A percentile compares a stretch with the other conserved stretches of the same genome.
Evolutionary conservation across 2,888 invertebrate species (phyloP).

Genomic region (Rhamphomyia laevipes): DNA sequence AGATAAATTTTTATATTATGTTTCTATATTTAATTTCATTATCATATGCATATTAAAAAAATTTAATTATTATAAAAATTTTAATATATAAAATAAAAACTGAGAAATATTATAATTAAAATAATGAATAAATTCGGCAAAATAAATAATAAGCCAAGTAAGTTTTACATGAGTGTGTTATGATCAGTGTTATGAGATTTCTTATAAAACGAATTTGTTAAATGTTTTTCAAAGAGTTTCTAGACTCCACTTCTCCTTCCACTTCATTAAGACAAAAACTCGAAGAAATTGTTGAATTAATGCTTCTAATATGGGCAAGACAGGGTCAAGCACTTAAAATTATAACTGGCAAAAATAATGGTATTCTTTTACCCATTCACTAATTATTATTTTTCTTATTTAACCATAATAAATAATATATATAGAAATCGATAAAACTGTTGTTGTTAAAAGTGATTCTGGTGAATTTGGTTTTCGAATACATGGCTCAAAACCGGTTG

Average conservation of each 20-base stretch:
- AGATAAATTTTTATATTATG: too few species aligned
- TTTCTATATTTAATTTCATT: too few species aligned
- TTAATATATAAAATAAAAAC: too few species aligned
- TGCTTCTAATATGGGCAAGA: constrained; percentile 73
- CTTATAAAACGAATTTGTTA: too few species aligned
- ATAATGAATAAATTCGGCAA: too few species aligned
- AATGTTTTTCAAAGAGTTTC: too few species aligned
- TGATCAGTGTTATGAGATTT: too few species aligned
- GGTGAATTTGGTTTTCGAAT: constrained; percentile 93
- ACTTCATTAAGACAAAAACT: constrained; percentile 50
- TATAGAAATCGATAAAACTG: constrained; percentile 77
- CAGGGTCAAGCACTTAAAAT: constrained; percentile 58
- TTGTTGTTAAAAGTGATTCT: constrained; percentile 67
- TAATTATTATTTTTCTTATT: constrained; percentile 25
- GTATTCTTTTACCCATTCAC: constrained; percentile 38
- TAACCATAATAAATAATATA: background rate
- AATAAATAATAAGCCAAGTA: too few species aligned
- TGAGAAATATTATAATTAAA: too few species aligned
- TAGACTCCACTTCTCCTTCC: constrained; percentile 20
- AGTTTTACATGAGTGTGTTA: too few species aligned
- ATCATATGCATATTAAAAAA: too few species aligned
- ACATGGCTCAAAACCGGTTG: constrained; percentile 91
- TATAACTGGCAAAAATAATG: constrained; percentile 47
- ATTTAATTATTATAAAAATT: too few species aligned
- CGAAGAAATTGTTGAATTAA: constrained; percentile 68